Percentiles rank a stretch among this genome's conserved stretches.
Conservation (phyloP, 2,888 invertebrate species). For the Troides aeacus region DNA sequence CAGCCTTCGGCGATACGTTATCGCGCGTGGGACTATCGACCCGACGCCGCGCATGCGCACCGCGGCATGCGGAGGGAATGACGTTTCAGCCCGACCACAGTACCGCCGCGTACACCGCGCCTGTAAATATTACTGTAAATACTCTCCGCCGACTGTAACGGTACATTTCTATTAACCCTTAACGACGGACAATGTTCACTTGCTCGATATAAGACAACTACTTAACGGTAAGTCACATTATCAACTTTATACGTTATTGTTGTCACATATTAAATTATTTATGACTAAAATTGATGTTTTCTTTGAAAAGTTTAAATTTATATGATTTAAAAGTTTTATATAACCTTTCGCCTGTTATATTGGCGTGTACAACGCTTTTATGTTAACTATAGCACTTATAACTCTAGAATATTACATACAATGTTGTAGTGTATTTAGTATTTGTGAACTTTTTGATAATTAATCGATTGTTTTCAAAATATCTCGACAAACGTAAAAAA, state of each 20-base stretch:
- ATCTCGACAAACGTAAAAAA: not conserved
- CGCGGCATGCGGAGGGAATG: constrained; percentile 68
- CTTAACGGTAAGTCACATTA: constrained; percentile 11
- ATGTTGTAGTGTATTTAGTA: not conserved
- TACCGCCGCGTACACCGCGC: constrained; percentile 52
- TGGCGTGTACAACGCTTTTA: no score
- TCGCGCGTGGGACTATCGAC: constrained; percentile 62
- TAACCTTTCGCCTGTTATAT: not conserved
- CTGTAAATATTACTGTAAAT: constrained; percentile 53
- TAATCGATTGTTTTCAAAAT: constrained; percentile 11
- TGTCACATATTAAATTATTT: not conserved
- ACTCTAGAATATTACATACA: no score
- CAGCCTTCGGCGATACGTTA: constrained; percentile 61
- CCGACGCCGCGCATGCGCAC: constrained; percentile 60
- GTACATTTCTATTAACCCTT: not conserved
- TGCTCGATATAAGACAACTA: not conserved
- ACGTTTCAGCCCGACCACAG: constrained; percentile 58
- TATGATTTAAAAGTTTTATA: constrained; percentile 1
- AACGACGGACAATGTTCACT: constrained; percentile 9
- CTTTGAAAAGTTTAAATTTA: constrained; percentile 2
- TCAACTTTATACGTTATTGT: not conserved
- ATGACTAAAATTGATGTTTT: not conserved
- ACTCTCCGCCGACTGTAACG: constrained; percentile 4
- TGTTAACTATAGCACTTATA: no score
- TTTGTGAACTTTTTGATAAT: not conserved